Base-by-base conservation (phyloP, 1,140 invertebrate species). In the Diorhabda carinulata region DNA sequence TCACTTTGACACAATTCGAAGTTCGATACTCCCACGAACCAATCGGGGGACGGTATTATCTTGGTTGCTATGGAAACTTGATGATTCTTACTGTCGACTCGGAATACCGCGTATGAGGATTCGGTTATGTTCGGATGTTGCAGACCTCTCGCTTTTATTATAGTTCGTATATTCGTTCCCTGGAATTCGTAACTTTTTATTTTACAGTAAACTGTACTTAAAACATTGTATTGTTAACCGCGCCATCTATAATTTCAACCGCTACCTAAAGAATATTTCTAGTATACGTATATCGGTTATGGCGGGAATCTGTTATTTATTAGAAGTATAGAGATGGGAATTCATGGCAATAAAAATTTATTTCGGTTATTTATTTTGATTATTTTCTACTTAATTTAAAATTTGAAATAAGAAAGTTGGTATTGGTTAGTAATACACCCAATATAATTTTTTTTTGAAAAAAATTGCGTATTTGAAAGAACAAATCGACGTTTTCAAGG, bases 41-140 rank as follows among this genome's bases (percentile, higher is more conserved):
- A 99, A 83, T 99, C 98, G 0, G 98, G 98, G 1, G 95, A 98
- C 0, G 98, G 98, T 69, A 92, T 91, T 64, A 98, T 89, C 90
- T 97, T 98, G 3, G 95, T 92, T 0, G 97, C 93, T 7, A 99
- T 79, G 0, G 97, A 98, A 74, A 99, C 90, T 3, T 98, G 82
- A 82, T 99, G 97, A 79, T 98, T 92, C 68, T 91, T 89, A 44
- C 88, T 89, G 79, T 98, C 96, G 0, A 98, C 96, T 25, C 94
- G 85, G 78, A 98, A 98, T 0, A 97, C 93, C 0, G 96, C 95
- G 74, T 94, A 96, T 0, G 96, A 97, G 76, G 90, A 92, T 2
- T 93, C 92, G 6, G 93, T 94, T 0, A 98, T 90, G 81, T 97
- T 96, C 2, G 96, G 96, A 85, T 95, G 95, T 70, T 90, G 91